Conservation (phyloP, 2,113 vertebrate species). For the Myrmecobius fasciatus region DNA sequence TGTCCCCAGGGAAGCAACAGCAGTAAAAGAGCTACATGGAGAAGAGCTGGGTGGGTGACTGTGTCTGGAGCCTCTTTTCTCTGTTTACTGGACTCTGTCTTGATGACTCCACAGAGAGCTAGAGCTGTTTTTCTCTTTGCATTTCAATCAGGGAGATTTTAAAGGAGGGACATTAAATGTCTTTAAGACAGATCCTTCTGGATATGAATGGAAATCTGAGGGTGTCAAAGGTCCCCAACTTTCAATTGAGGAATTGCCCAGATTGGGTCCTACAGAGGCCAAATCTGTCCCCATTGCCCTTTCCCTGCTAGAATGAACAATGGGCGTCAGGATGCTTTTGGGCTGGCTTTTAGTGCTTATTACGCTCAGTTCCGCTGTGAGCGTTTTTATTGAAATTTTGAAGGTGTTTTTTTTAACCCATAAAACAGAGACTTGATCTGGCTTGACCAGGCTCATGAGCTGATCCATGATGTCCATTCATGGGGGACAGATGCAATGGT, state of each 20-base stretch:
- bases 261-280: neutral
- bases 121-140: slow-evolving; percentile 7
- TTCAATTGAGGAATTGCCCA: slow-evolving; percentile 9
- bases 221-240: slow-evolving; percentile 26
- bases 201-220: slow-evolving; percentile 25
- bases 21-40: neutral
- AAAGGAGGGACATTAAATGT: neutral
- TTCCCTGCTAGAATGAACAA: slow-evolving; percentile 28
- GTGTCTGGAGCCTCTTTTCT: neutral
- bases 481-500: neutral
- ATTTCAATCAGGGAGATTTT: slow-evolving; percentile 37
- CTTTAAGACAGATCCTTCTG: slow-evolving; percentile 13
- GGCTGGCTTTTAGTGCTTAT: slow-evolving; percentile 34
- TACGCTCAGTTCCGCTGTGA: neutral
- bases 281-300: neutral
- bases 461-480: slow-evolving; percentile 17
- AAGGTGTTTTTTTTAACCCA: slow-evolving; percentile 35
- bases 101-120: slow-evolving; percentile 17
- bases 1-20: neutral
- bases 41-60: slow-evolving; percentile 4
- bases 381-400: slow-evolving; percentile 51
- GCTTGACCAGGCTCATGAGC: slow-evolving; percentile 24
- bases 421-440: slow-evolving; percentile 45
- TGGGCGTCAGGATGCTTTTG: slow-evolving; percentile 34
- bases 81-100: slow-evolving; percentile 1